Base-by-base conservation (phyloP, 2,797 vertebrate genomes). In the Esox masquinongy region DNA sequence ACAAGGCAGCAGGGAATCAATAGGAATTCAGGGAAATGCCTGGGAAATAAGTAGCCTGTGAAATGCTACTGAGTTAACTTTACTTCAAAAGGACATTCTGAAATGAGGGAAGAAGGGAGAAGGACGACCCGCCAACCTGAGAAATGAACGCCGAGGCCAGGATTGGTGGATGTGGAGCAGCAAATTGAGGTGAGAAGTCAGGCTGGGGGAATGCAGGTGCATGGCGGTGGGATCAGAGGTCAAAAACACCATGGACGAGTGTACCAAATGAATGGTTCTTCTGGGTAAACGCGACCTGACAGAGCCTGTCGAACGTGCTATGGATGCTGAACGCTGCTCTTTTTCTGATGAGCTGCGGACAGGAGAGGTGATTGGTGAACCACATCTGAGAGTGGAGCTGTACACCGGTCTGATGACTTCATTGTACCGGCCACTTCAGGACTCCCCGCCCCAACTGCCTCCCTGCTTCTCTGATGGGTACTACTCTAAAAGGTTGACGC, bases 11-110 rank as follows among this genome's bases (percentile, higher is more conserved):
- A 79, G 83, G 78, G 81, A 92, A 94, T 94, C 93, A 80, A 95
- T 94, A 91, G 80, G 79, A 90, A 92, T 92, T 93, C 91, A 92
- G 90, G 90, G 85, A 85, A 92, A 90, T 56, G 76, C 82, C 82
- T 84, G 79, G 56, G 56, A 59, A 59, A 59, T 59, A 4, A 22
- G 56, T 59, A 8, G n/a, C 56, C 88, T 22, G 77, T 87, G 82
- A 94, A 92, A 91, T 89, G 88, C 87, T 90, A 85, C 78, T 66
- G 79, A 76, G 84, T 91, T 89, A 94, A 93, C 91, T 93, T 92
- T 87, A 91, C 91, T 90, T 94, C 91, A 93, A 93, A 93, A 81
- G 80, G 83, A 87, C 87, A 83, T 89, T 89, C 82, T 85, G 85
- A 88, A 88, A 90, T 43, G n/a, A 31, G 50, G 39, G 70, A 12